Conservation (phyloP, 2,797 vertebrate genomes). For the Odontamblyopus lacepedii region DNA sequence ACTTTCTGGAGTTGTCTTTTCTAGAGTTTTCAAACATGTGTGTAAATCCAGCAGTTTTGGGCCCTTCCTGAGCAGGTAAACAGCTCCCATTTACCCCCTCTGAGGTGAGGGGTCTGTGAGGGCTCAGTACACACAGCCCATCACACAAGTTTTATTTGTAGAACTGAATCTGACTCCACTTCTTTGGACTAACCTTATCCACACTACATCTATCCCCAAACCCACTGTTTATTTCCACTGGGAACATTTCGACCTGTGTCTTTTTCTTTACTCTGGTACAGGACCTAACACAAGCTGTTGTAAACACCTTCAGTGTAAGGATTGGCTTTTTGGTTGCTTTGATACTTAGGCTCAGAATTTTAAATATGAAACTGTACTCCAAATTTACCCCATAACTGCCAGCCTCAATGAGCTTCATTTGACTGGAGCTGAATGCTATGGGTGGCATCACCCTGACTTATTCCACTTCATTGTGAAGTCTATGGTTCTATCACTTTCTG, state of each 20-base stretch:
- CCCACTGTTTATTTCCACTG: background rate
- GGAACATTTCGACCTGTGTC: background rate
- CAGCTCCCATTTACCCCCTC: constrained; percentile 22
- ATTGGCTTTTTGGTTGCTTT: too few species aligned
- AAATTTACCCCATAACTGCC: too few species aligned
- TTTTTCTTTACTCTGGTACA: background rate
- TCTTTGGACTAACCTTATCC: constrained; percentile 15
- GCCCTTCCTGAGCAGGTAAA: constrained; percentile 11
- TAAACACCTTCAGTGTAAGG: too few species aligned
- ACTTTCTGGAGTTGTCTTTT: background rate
- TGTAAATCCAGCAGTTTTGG: constrained; percentile 16
- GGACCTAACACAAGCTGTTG: too few species aligned
- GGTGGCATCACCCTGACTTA: too few species aligned
- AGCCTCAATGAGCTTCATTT: too few species aligned
- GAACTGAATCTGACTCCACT: constrained; percentile 19
- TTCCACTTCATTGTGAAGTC: too few species aligned
- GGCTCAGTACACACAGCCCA: constrained; percentile 4
- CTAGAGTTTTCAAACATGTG: constrained; percentile 12
- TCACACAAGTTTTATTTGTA: constrained; percentile 25
- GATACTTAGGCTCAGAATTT: too few species aligned
- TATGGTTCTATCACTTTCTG: too few species aligned
- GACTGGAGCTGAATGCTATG: too few species aligned
- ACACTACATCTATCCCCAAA: constrained; percentile 6
- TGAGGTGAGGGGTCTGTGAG: constrained; percentile 11
- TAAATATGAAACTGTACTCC: too few species aligned